phyloP scores from a whole-genome alignment of 2,888 invertebrate species.

The Hololepta plana region DNA sequence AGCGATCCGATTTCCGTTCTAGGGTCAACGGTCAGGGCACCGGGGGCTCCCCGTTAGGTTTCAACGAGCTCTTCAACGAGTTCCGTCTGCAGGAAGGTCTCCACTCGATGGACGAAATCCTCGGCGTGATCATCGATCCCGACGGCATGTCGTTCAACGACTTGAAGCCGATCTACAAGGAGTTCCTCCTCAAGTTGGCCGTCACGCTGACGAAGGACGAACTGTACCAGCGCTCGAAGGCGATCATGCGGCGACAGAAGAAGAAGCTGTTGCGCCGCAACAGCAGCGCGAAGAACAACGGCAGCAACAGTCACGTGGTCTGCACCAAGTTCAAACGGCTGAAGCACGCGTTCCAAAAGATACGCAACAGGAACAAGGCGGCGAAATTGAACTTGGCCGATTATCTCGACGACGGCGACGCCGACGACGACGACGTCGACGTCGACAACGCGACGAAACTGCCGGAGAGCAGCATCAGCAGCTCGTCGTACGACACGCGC shows the following conservation, averaged over 20 bases:
- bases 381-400: too few relatives aligned
- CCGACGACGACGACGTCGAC: constrained; percentile 7
- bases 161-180: constrained; percentile 79
- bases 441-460: constrained; percentile 13
- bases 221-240: constrained; percentile 74
- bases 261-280: constrained; percentile 45
- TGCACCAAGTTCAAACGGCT: constrained; percentile 21
- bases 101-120: constrained; percentile 72
- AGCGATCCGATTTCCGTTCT: too few relatives aligned
- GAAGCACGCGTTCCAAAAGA: constrained; percentile 36
- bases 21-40: constrained; percentile 44
- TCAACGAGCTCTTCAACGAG: constrained; percentile 75
- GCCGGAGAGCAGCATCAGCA: constrained; percentile 41
- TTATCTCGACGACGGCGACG: constrained; percentile 10
- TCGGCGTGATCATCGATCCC: constrained; percentile 75
- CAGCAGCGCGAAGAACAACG: constrained; percentile 31
- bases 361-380: too few relatives aligned
- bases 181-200: constrained; percentile 71
- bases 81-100: constrained; percentile 75
- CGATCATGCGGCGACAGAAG: constrained; percentile 72
- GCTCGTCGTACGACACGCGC: constrained; percentile 41
- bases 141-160: constrained; percentile 90
- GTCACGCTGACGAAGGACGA: constrained; percentile 85
- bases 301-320: constrained; percentile 10
- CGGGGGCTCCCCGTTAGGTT: constrained; percentile 66